Percentiles rank a stretch among this genome's conserved stretches.
Conservation (phyloP, 64 coral and sea anemone genomes). For the Montipora efflorescens region DNA sequence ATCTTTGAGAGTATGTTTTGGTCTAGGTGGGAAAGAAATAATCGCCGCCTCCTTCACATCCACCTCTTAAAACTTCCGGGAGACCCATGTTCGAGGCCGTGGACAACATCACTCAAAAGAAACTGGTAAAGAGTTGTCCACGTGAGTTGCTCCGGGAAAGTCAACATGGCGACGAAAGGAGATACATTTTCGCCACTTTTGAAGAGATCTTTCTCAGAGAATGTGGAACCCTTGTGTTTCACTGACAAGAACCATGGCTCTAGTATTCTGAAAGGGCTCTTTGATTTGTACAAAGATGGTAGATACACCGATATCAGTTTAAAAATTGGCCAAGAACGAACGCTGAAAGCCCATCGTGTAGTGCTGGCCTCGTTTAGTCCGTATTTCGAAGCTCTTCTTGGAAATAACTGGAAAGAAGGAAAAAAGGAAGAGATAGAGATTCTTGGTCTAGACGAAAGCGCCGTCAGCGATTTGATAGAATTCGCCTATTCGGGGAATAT, state of each 20-base stretch:
- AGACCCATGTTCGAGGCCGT: too few species aligned
- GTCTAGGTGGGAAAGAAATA: too few species aligned
- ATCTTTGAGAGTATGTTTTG: too few species aligned
- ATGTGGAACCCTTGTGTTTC: background rate
- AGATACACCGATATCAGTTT: conserved; percentile 82
- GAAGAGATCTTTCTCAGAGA: background rate
- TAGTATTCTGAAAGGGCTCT: conserved; percentile 53
- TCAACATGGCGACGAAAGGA: too few species aligned
- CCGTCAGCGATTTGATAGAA: conserved; percentile 69
- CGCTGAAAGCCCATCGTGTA: conserved; percentile 70
- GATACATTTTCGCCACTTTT: too few species aligned
- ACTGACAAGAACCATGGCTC: conserved; percentile 59
- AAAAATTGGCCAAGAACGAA: conserved; percentile 56
- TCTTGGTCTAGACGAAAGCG: conserved; percentile 15
- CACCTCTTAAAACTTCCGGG: too few species aligned
- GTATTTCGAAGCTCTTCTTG: conserved; percentile 80
- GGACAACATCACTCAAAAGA: too few species aligned
- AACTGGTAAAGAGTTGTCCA: too few species aligned
- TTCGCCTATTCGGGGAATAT: conserved; percentile 90
- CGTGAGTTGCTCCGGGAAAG: too few species aligned
- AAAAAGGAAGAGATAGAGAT: conserved; percentile 69
- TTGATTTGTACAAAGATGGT: conserved; percentile 62
- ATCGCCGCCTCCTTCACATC: too few species aligned
- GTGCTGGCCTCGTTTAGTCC: conserved; percentile 73
- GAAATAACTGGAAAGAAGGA: conserved; percentile 67